These are phyloP conservation scores for Penaeus indicus DNA, from an alignment of 1,140 invertebrate species.

Conservation along the genomic window DNA sequence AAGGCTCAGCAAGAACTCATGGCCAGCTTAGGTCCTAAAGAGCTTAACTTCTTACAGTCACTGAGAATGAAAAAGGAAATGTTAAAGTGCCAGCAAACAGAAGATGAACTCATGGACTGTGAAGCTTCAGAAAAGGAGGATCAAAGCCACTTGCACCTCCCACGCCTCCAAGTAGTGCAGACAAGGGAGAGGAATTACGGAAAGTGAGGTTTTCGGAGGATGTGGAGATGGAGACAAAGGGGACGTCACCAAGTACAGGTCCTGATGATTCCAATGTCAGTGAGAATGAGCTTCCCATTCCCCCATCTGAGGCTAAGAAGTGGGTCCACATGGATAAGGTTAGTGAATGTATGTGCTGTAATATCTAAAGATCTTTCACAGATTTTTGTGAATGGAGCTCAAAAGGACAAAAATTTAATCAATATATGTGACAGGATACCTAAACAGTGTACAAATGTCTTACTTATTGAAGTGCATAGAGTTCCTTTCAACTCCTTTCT, in stretches of 20 bases:
- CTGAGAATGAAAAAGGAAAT: constrained; percentile 33
- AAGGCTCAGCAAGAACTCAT: constrained; percentile 41
- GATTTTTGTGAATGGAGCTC: not conserved
- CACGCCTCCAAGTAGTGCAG: too few species aligned
- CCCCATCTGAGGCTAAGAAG: constrained; percentile 55
- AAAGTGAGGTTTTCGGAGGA: constrained; percentile 19
- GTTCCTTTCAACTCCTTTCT: too few species aligned
- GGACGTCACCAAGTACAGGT: not conserved
- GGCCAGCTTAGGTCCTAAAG: constrained; percentile 17
- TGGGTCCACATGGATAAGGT: constrained; percentile 65
- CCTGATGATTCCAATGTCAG: not conserved
- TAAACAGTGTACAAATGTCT: too few species aligned
- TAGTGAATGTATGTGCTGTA: constrained; percentile 15
- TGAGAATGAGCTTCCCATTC: constrained; percentile 48
- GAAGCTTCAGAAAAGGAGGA: not conserved
- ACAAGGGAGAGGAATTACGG: not conserved
- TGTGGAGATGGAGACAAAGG: not conserved
- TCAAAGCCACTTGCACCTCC: not conserved
- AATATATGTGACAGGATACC: too few species aligned
- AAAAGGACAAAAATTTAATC: too few species aligned
- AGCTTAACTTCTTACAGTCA: constrained; percentile 45
- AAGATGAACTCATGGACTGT: not conserved
- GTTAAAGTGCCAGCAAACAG: not conserved
- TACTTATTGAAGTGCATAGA: too few species aligned
- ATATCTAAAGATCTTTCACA: not conserved